Evolutionary conservation across 1,140 invertebrate genomes (phyloP).

Genomic region (Camponotus floridanus): DNA sequence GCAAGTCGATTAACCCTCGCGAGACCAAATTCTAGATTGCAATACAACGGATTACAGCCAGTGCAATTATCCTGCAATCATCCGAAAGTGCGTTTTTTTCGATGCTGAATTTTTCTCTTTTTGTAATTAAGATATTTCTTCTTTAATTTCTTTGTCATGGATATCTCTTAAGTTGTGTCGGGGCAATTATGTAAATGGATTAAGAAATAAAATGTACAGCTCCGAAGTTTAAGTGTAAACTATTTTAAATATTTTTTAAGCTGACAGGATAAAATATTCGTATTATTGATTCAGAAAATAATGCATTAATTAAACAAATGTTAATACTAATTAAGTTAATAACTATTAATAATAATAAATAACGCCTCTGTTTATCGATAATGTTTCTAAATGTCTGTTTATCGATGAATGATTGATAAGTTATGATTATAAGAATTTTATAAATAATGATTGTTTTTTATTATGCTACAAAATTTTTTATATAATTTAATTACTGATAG

Average conservation of each 20-base stretch:
- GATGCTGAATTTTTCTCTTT: background rate
- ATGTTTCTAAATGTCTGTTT: too few species aligned
- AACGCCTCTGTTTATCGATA: background rate
- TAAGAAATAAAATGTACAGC: background rate
- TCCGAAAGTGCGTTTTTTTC: background rate
- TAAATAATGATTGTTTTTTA: background rate
- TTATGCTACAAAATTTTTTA: background rate
- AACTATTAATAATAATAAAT: background rate
- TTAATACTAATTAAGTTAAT: background rate
- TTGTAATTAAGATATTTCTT: background rate
- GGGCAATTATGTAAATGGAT: background rate
- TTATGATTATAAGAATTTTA: too few species aligned
- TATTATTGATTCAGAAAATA: background rate
- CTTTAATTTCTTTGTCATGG: background rate
- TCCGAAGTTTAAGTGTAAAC: background rate
- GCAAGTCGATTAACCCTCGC: constrained; percentile 51
- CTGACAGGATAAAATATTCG: background rate
- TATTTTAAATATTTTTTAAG: background rate
- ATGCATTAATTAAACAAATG: background rate
- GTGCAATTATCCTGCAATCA: constrained; percentile 28
- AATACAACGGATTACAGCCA: constrained; percentile 9
- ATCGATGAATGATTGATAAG: too few species aligned
- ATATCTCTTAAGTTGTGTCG: background rate
- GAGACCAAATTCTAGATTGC: constrained; percentile 11
- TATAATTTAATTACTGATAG: background rate